phyloP scores from a whole-genome alignment of 2,797 vertebrate genomes.

The Graptemys geographica region DNA sequence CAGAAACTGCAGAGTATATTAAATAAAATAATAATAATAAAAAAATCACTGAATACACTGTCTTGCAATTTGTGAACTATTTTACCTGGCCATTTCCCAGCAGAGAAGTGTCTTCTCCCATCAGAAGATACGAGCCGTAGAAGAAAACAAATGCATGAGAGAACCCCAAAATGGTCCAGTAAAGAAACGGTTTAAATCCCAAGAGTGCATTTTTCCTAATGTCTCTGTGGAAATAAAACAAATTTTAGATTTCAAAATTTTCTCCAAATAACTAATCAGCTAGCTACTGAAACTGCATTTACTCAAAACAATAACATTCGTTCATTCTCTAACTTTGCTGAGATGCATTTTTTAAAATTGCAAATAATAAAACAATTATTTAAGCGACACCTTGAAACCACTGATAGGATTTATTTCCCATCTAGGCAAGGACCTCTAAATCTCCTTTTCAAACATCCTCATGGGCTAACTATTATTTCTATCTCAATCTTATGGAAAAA shows the following conservation, averaged over 20 bases:
- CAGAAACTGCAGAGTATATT: not conserved
- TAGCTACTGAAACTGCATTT: not conserved
- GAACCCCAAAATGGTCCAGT: slow-evolving; percentile 97
- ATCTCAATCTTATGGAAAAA: not conserved
- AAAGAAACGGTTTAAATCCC: slow-evolving; percentile 94
- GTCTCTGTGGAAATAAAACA: slow-evolving; percentile 86
- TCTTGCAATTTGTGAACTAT: not conserved
- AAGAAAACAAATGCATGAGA: slow-evolving; percentile 97
- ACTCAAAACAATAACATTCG: not conserved
- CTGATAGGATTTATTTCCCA: not conserved
- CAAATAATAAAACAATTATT: not conserved
- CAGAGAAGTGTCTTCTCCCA: slow-evolving; percentile 94
- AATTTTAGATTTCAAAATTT: slow-evolving; percentile 45
- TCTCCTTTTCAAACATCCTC: not conserved
- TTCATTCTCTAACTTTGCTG: not conserved
- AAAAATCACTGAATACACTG: not conserved
- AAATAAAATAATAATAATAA: not conserved
- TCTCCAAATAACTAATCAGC: not conserved
- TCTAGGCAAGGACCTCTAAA: not conserved
- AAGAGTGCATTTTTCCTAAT: slow-evolving; percentile 95
- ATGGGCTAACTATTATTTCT: not conserved
- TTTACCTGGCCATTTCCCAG: slow-evolving; percentile 98
- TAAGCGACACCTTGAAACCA: not conserved
- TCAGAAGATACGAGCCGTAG: slow-evolving; percentile 95
- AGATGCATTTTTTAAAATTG: not conserved